Evolutionary conservation across 2,888 invertebrate genomes (phyloP).

Genomic region (Caradrina kadenii): DNA sequence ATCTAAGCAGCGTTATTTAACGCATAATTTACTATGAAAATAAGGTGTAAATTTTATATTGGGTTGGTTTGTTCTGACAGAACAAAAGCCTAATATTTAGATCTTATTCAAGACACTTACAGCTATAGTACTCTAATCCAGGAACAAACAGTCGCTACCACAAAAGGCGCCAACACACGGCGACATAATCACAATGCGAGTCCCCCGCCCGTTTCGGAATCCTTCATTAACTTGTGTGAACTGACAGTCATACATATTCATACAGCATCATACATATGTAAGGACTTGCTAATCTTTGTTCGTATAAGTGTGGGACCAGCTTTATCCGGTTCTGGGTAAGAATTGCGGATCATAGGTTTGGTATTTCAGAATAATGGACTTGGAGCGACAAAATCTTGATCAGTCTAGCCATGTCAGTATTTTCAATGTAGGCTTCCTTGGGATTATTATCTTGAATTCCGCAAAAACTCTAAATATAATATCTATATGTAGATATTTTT

Average conservation of each 20-base stretch:
- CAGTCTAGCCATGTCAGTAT: no score
- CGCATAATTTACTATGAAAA: no score
- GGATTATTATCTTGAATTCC: not conserved
- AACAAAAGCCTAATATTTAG: no score
- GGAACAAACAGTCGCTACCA: constrained; percentile 35
- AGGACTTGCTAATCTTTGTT: constrained; percentile 44
- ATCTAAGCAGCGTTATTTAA: no score
- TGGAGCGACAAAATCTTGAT: no score
- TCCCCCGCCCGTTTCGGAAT: constrained; percentile 48
- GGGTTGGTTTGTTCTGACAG: no score
- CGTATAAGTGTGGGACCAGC: constrained; percentile 41
- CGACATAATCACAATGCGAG: constrained; percentile 33
- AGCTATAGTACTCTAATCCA: constrained; percentile 6
- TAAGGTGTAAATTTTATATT: no score
- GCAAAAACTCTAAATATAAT: not conserved
- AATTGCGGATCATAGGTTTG: constrained; percentile 9
- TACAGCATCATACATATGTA: constrained; percentile 50
- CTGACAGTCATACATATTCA: constrained; percentile 54
- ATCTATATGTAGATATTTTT: no score
- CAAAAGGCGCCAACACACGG: constrained; percentile 37
- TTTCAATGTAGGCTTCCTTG: not conserved
- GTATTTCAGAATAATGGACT: not conserved
- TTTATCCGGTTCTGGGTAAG: constrained; percentile 51
- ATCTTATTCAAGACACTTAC: no score
- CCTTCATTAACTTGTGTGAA: constrained; percentile 58